Evolutionary conservation across 2,888 invertebrate genomes (phyloP).

Genomic region (Callyntrura guangdongensis): DNA sequence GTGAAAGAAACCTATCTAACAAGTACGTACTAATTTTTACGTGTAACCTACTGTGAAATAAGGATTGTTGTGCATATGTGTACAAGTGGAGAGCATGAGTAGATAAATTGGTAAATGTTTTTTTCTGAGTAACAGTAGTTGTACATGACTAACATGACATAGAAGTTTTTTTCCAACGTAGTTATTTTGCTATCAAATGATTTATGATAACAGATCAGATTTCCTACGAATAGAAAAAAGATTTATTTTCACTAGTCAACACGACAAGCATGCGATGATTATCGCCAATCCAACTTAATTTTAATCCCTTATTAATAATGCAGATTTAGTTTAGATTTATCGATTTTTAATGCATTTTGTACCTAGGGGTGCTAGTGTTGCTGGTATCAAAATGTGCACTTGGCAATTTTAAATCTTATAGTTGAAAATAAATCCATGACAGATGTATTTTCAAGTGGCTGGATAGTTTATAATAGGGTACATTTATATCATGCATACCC

Average conservation of each 20-base stretch:
- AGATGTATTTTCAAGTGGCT: background rate
- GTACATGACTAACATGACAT: background rate
- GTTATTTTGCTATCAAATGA: background rate
- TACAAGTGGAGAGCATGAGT: too few species aligned
- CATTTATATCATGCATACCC: too few species aligned
- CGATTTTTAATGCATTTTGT: too few species aligned
- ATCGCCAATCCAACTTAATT: background rate
- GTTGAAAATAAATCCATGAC: background rate
- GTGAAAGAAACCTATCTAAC: background rate
- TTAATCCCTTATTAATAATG: conserved; percentile 1
- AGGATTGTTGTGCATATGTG: too few species aligned
- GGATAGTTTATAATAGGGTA: background rate
- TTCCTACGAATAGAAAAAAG: background rate
- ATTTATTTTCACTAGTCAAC: background rate
- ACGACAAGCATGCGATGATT: background rate
- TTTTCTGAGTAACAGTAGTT: background rate
- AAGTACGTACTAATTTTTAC: background rate
- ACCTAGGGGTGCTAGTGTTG: background rate
- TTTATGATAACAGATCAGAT: background rate
- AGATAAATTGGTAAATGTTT: too few species aligned
- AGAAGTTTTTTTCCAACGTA: background rate
- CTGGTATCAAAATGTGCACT: conserved; percentile 9
- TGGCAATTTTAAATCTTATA: background rate
- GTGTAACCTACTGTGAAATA: too few species aligned
- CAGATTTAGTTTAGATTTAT: background rate